A percentile compares a stretch with the other conserved stretches of the same genome.
Conservation (phyloP, 1,140 invertebrate species). For the Medauroidea extradentata region DNA sequence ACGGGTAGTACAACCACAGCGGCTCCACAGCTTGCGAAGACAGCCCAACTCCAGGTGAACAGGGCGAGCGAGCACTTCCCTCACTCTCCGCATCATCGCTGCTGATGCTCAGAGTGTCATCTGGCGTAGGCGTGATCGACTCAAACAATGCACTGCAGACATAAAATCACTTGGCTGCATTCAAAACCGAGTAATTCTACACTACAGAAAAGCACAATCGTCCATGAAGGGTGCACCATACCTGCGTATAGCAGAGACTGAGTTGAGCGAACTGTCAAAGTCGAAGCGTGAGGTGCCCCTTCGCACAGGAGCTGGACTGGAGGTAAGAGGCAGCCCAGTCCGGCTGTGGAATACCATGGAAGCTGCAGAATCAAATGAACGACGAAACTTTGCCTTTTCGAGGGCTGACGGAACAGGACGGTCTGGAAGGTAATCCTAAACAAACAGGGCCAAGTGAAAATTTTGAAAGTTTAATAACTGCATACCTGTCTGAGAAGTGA, state of each 20-base stretch:
- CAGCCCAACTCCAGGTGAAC: constrained; percentile 2
- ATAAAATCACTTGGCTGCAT: too few relatives aligned
- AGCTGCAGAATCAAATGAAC: constrained; percentile 70
- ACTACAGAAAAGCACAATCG: too few relatives aligned
- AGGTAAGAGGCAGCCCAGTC: constrained; percentile 79
- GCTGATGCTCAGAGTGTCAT: constrained; percentile 31
- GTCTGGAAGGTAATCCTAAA: not conserved
- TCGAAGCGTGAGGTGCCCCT: constrained; percentile 75
- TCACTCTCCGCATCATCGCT: constrained; percentile 43
- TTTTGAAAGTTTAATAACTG: too few relatives aligned
- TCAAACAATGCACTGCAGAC: constrained; percentile 44
- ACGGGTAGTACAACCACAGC: not conserved
- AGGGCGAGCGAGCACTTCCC: constrained; percentile 17
- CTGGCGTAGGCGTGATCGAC: constrained; percentile 34
- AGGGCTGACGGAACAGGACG: constrained; percentile 55
- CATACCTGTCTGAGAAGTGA: too few relatives aligned
- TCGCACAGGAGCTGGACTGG: constrained; percentile 77
- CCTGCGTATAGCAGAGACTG: constrained; percentile 62
- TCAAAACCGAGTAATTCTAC: too few relatives aligned
- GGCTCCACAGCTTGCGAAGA: not conserved
- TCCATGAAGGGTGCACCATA: constrained; percentile 56
- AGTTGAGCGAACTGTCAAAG: constrained; percentile 77
- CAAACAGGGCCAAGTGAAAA: too few relatives aligned
- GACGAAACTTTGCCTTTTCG: constrained; percentile 69
- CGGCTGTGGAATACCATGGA: constrained; percentile 80